Evolutionary conservation across 2,888 invertebrate genomes (phyloP).

Genomic region (Apamea monoglypha): DNA sequence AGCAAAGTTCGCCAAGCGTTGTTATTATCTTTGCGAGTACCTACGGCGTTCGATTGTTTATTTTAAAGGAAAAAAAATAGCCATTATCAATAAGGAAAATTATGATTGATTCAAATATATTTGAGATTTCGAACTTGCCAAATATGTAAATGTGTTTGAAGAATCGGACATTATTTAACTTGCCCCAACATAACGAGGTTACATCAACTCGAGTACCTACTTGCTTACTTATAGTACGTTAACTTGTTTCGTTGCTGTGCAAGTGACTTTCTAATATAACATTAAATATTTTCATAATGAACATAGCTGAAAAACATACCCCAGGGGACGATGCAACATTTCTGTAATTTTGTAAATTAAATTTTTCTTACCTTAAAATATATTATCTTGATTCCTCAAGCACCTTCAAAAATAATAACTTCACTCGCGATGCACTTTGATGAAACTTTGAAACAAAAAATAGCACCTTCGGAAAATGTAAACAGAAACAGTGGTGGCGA

Average conservation of each 20-base stretch:
- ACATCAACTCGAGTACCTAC: constrained; percentile 85
- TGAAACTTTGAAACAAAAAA: constrained; percentile 74
- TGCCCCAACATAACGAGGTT: constrained; percentile 83
- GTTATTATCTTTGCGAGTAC: constrained; percentile 33
- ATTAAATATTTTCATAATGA: constrained; percentile 73
- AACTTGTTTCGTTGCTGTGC: constrained; percentile 87
- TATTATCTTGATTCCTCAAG: constrained; percentile 78
- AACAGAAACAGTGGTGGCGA: constrained; percentile 70
- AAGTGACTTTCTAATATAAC: constrained; percentile 88
- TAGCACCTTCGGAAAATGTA: constrained; percentile 75
- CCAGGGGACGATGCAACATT: constrained; percentile 34
- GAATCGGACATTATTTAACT: constrained; percentile 81
- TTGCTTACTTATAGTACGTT: constrained; percentile 82
- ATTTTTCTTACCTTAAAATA: constrained; percentile 82
- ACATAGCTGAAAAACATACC: constrained; percentile 44
- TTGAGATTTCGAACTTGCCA: constrained; percentile 62
- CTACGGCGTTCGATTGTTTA: constrained; percentile 36
- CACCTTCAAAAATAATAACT: constrained; percentile 82
- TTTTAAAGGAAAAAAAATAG: constrained; percentile 32
- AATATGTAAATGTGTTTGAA: constrained; percentile 74
- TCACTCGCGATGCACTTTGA: constrained; percentile 84
- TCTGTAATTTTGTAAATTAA: constrained; percentile 53
- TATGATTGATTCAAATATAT: constrained; percentile 63
- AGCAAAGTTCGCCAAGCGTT: constrained; percentile 28
- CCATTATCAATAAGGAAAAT: constrained; percentile 62